Conservation (phyloP, 2,888 invertebrate species). For the Papilio protenor region DNA sequence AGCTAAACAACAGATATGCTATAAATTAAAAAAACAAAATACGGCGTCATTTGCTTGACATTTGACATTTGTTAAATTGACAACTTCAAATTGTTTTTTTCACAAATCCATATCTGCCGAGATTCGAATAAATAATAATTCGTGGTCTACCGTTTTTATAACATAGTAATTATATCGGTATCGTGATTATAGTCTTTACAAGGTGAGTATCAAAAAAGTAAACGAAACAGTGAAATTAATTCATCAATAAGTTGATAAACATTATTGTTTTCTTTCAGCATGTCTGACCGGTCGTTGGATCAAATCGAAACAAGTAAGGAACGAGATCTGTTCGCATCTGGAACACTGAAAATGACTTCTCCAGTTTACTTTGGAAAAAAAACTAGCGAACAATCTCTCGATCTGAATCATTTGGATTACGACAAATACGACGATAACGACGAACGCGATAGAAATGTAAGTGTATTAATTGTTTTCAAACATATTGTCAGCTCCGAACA, state of each 20-base stretch:
- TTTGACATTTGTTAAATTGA: neutral
- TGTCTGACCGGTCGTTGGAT: slow-evolving; percentile 74
- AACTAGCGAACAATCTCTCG: neutral
- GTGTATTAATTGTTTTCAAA: neutral
- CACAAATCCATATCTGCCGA: neutral
- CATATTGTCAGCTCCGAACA: no score
- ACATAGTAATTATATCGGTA: neutral
- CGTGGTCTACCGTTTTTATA: neutral
- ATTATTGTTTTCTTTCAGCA: slow-evolving; percentile 57
- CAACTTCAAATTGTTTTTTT: neutral
- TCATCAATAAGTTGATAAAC: slow-evolving; percentile 19
- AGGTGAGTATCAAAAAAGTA: neutral
- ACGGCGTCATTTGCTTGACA: slow-evolving; percentile 1
- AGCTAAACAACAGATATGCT: neutral
- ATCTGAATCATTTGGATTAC: neutral
- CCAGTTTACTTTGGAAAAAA: slow-evolving; percentile 44
- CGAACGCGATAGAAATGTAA: neutral
- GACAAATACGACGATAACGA: neutral
- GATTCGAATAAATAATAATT: neutral
- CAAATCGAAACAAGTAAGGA: slow-evolving; percentile 69
- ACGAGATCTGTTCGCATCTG: slow-evolving; percentile 60
- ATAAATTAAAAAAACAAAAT: neutral
- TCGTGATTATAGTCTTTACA: neutral
- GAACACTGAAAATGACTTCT: slow-evolving; percentile 52
- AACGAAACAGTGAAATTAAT: neutral